Evolutionary conservation across 2,797 vertebrate genomes (phyloP).

Genomic region (Gymnocypris eckloni): DNA sequence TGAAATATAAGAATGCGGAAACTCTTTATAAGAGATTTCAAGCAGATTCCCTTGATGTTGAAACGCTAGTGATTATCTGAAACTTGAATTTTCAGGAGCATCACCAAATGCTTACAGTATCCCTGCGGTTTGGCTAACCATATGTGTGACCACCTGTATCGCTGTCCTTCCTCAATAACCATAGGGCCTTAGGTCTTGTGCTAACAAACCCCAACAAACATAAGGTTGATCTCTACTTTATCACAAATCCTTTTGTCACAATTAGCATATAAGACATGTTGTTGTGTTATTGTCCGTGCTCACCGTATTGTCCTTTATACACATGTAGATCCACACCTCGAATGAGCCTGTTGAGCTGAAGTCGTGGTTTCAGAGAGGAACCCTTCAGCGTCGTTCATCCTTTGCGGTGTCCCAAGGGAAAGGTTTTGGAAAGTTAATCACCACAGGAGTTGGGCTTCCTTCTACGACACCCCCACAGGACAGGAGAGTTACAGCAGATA

Average conservation of each 20-base stretch:
- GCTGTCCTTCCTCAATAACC: conserved; percentile 79
- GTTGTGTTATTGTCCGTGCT: background rate
- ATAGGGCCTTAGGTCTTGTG: conserved; percentile 63
- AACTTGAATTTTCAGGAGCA: conserved; percentile 72
- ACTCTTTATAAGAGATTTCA: background rate
- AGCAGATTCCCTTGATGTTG: background rate
- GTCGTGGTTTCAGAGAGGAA: conserved; percentile 62
- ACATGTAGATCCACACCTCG: conserved; percentile 72
- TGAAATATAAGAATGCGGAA: background rate
- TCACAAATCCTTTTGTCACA: background rate
- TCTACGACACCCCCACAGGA: conserved; percentile 42
- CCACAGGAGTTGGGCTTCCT: conserved; percentile 60
- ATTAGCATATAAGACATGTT: background rate
- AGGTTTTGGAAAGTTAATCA: conserved; percentile 79
- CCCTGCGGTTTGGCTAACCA: conserved; percentile 80
- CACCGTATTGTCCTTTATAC: background rate
- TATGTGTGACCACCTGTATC: conserved; percentile 80
- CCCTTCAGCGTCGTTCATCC: conserved; percentile 76
- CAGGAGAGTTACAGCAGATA: conserved; percentile 50
- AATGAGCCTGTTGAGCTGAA: conserved; percentile 68
- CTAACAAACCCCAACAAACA: conserved; percentile 63
- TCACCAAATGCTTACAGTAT: conserved; percentile 75
- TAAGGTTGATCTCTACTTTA: conserved; percentile 68
- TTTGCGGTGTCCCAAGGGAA: conserved; percentile 85
- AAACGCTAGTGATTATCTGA: background rate